Evolutionary conservation across 2,888 invertebrate genomes (phyloP), one percentile per base, ranked within the genome.

Genomic region (Eupithecia centaureata): DNA sequence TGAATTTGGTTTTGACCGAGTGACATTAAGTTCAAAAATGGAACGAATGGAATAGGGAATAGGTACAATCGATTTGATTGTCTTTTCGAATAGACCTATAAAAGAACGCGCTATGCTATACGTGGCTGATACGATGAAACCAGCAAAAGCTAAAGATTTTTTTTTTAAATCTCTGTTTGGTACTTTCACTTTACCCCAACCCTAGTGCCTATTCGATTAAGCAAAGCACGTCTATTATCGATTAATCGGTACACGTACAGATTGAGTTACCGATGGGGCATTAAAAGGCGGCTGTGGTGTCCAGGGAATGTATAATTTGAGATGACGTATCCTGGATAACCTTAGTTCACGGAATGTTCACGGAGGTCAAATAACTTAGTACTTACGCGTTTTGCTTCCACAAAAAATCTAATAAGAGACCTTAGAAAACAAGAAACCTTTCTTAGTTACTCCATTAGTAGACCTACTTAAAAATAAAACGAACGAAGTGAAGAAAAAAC

Each of bases 231-330:
- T 33, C 22, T 15, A 32, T 18, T 57, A 57, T 66, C 63, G 66
- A 66, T 70, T 38, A 70, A 57, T 32, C 78, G 52, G 62, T 35
- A 22, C 81, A 82, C 83, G 83, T 82, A 75, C 76, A 18, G 47
- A 63, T 68, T 71, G 73, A 77, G 77, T 77, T 78, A 79, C 73
- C 78, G 77, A 79, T 77, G 70, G 77, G 75, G 76, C 77, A 80
- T 82, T 82, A 81, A 76, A 77, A 75, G 72, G 74, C 67, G 67
- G 35, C 27, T 56, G 63, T n/a, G 54, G 62, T 79, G 79, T 62
- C 69, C n/a, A 8, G 74, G 76, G 83, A 81, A 80, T 81, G 64
- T 67, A 67, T 80, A 76, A 81, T 79, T 63, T 35, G 30, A 56
- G 68, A 61, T 70, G 74, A 77, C 73, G 74, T 75, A 60, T 61